Conservation (phyloP, 2,113 vertebrate species). For the Lasiurus cinereus region DNA sequence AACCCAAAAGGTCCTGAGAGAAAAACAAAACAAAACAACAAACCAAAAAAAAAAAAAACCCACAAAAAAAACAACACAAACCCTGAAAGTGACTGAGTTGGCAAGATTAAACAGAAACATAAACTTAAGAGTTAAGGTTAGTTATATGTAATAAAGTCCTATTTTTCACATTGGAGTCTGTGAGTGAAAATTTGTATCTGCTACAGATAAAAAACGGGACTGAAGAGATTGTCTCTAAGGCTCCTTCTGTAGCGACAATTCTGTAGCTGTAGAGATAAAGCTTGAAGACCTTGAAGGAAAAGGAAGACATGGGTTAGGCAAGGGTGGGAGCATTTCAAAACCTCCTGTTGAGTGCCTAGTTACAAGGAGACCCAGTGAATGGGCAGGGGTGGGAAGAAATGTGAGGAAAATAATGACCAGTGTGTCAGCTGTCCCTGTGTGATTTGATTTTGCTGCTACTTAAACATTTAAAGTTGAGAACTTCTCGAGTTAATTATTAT, state of each 20-base stretch:
- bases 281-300: neutral
- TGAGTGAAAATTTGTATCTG: slow-evolving; percentile 36
- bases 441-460: slow-evolving; percentile 43
- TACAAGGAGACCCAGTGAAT: neutral
- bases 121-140: neutral
- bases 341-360: neutral
- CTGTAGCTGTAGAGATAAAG: neutral
- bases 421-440: neutral
- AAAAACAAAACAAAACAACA: neutral
- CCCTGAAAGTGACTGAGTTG: neutral
- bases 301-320: neutral
- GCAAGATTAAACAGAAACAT: slow-evolving; percentile 31
- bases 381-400: neutral
- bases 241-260: neutral
- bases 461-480: slow-evolving; percentile 33
- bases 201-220: neutral
- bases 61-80: too few species aligned
- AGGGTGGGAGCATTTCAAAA: neutral
- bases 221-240: neutral
- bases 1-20: neutral
- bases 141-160: neutral
- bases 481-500: slow-evolving; percentile 60
- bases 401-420: neutral
- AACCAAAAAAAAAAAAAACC: too few species aligned
- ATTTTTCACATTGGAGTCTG: neutral